A percentile compares a stretch with the other conserved stretches of the same genome.
Evolutionary conservation across 2,113 vertebrate species (phyloP).

Genomic region (Silurus asotus): DNA sequence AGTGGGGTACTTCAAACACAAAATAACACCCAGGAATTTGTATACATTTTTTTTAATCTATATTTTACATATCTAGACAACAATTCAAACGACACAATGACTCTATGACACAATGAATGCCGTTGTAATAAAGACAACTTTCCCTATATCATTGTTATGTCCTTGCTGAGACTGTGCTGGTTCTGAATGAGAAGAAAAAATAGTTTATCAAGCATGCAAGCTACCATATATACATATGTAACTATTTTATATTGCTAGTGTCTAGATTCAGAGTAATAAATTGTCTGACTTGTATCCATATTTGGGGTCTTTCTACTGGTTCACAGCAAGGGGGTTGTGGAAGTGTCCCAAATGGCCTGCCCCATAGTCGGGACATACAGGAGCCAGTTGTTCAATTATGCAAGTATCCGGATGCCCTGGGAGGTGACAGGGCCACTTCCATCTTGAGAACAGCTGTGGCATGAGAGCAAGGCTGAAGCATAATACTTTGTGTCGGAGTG

Average conservation of each 20-base stretch:
- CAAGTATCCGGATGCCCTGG: neutral
- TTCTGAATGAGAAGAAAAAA: neutral
- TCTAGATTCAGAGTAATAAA: neutral
- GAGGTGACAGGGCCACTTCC: neutral
- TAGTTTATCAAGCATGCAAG: neutral
- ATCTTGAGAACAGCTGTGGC: neutral
- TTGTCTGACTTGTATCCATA: neutral
- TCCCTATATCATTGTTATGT: neutral
- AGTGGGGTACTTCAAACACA: neutral
- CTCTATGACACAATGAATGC: neutral
- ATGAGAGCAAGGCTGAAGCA: neutral
- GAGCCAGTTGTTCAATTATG: neutral
- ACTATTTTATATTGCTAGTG: no score
- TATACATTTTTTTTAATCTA: no score
- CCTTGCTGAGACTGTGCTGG: neutral
- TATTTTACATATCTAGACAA: no score
- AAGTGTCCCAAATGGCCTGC: neutral
- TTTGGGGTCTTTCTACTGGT: neutral
- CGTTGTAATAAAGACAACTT: neutral
- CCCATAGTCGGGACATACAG: neutral
- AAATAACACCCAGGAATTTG: no score
- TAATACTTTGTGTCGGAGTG: neutral
- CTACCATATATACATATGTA: no score
- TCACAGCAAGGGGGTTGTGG: neutral
- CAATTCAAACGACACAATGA: neutral